Percentiles rank a stretch among this genome's conserved stretches.
phyloP scores from a whole-genome alignment of 1,140 invertebrate genomes.

The Drosophila mauritiana region DNA sequence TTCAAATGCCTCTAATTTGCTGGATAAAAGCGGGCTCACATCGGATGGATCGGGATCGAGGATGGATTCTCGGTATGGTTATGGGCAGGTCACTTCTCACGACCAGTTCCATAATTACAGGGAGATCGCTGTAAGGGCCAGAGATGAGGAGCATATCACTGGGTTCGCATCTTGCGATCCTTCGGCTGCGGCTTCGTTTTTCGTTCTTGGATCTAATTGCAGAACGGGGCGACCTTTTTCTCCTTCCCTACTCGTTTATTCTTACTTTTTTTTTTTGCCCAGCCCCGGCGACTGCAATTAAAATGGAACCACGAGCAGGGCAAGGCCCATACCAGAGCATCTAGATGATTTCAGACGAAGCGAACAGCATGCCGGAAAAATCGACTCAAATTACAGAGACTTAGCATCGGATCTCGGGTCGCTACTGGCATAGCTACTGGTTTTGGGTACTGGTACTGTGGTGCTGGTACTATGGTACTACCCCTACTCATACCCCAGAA shows the following conservation, averaged over 20 bases:
- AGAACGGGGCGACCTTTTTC: slow-evolving; percentile 64
- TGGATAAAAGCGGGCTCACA: slow-evolving; percentile 9
- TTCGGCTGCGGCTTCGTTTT: slow-evolving; percentile 76
- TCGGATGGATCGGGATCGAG: slow-evolving; percentile 24
- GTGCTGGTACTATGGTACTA: slow-evolving; percentile 34
- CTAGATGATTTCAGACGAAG: slow-evolving; percentile 49
- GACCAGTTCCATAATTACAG: slow-evolving; percentile 58
- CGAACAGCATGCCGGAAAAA: slow-evolving; percentile 79
- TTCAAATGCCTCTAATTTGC: slow-evolving; percentile 64
- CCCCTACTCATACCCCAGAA: slow-evolving; percentile 20
- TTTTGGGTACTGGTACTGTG: slow-evolving; percentile 35
- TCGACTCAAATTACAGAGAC: slow-evolving; percentile 75
- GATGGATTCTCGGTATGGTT: slow-evolving; percentile 21
- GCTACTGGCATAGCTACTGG: slow-evolving; percentile 35
- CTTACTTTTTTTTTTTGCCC: slow-evolving; percentile 25
- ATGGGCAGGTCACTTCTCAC: slow-evolving; percentile 57
- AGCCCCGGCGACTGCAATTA: slow-evolving; percentile 71
- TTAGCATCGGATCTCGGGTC: slow-evolving; percentile 26
- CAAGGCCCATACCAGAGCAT: slow-evolving; percentile 40
- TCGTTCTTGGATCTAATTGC: slow-evolving; percentile 78
- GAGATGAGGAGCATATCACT: slow-evolving; percentile 49
- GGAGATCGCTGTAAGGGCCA: slow-evolving; percentile 38
- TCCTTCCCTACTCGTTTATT: background rate
- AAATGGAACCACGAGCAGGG: slow-evolving; percentile 73
- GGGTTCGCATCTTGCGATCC: slow-evolving; percentile 62